Evolutionary conservation across 2,888 invertebrate genomes (phyloP).

Genomic region (Boloria euphrosyne): DNA sequence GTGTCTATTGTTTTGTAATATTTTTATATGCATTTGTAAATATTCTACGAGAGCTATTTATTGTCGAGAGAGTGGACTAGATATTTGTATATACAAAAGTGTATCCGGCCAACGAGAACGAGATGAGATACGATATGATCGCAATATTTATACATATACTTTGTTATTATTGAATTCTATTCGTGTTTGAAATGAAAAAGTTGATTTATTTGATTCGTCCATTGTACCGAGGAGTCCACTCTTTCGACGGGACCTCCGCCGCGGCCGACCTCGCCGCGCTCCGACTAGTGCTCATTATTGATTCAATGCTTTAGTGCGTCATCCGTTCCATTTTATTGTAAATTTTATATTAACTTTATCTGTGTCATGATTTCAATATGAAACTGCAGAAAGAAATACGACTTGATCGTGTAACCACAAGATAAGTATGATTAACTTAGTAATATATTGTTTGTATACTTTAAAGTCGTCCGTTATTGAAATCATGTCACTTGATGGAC

Average conservation of each 20-base stretch:
- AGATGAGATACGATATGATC: slow-evolving; percentile 42
- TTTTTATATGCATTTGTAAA: slow-evolving; percentile 76
- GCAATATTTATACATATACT: slow-evolving; percentile 54
- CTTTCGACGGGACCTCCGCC: slow-evolving; percentile 51
- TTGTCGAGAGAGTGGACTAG: slow-evolving; percentile 65
- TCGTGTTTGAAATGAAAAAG: slow-evolving; percentile 41
- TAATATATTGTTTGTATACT: not conserved
- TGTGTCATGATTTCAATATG: slow-evolving; percentile 35
- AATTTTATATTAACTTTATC: slow-evolving; percentile 57
- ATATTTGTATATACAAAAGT: slow-evolving; percentile 52
- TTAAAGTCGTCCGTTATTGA: slow-evolving; percentile 2
- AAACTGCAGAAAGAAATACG: not conserved
- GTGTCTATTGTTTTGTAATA: slow-evolving; percentile 74
- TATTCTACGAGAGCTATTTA: slow-evolving; percentile 60
- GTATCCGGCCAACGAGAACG: slow-evolving; percentile 66
- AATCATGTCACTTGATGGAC: slow-evolving; percentile 29
- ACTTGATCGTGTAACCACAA: too few species aligned
- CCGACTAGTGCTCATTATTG: slow-evolving; percentile 54
- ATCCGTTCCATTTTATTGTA: slow-evolving; percentile 64
- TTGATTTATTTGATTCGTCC: slow-evolving; percentile 63
- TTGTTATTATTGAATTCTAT: slow-evolving; percentile 50
- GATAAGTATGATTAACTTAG: too few species aligned
- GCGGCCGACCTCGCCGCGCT: not conserved
- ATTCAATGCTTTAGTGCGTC: slow-evolving; percentile 60
- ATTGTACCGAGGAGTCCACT: slow-evolving; percentile 54